Evolutionary conservation across 35 echinoderm and acorn worm species (phyloP).

Genomic region (Heliocidaris erythrogramma): DNA sequence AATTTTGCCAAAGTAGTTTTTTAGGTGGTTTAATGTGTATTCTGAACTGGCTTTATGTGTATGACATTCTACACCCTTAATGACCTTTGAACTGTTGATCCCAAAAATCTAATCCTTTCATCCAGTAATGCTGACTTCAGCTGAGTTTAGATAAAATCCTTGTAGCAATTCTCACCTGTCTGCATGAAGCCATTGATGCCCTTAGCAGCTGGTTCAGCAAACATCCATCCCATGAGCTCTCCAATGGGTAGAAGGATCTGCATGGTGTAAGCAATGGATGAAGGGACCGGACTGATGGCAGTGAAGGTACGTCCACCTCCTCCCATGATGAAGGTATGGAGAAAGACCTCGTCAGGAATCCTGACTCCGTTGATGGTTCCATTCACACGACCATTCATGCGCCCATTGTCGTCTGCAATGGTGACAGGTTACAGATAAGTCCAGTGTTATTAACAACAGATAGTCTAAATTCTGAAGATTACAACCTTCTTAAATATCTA

Average conservation of each 20-base stretch:
- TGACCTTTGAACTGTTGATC: not conserved
- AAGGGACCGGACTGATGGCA: constrained; percentile 74
- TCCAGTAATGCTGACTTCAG: not conserved
- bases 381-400: constrained; percentile 70
- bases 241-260: constrained; percentile 66
- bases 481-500: not conserved
- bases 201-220: constrained; percentile 73
- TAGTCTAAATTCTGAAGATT: not conserved
- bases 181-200: constrained; percentile 79
- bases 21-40: too few species aligned
- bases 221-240: constrained; percentile 82
- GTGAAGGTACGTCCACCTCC: constrained; percentile 73
- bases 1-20: too few species aligned
- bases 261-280: constrained; percentile 60
- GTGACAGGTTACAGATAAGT: not conserved
- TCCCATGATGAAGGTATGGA: constrained; percentile 72
- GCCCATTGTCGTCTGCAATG: constrained; percentile 8
- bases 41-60: too few species aligned
- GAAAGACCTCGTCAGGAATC: constrained; percentile 34
- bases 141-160: not conserved
- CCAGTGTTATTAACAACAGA: not conserved
- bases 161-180: constrained; percentile 63
- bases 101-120: not conserved
- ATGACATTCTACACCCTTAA: not conserved
- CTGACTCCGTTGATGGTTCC: constrained; percentile 71